Conservation (phyloP, 1,140 invertebrate species). For the Proales similis region DNA sequence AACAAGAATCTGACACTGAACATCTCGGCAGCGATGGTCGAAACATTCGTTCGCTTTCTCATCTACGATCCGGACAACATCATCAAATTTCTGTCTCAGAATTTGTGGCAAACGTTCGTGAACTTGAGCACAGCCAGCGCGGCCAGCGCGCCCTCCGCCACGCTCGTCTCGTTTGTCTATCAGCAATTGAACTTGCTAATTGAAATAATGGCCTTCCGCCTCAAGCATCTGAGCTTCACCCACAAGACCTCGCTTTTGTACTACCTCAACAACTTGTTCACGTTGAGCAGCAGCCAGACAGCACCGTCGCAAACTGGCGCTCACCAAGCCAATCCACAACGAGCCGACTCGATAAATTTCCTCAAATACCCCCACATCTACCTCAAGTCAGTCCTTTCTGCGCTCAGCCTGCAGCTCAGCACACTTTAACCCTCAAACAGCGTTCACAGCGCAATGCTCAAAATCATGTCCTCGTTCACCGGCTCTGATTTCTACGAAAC, state of each 20-base stretch:
- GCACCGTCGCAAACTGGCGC: background rate
- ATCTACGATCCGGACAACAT: constrained; percentile 37
- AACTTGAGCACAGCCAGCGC: background rate
- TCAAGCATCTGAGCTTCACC: constrained; percentile 30
- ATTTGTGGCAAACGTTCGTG: background rate
- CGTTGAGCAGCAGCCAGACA: background rate
- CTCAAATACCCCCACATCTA: constrained; percentile 32
- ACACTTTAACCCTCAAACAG: too few relatives aligned
- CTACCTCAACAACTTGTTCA: constrained; percentile 3
- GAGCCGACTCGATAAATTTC: constrained; percentile 8
- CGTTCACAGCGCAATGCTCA: constrained; percentile 20
- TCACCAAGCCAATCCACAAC: background rate
- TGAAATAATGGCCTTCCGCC: constrained; percentile 12
- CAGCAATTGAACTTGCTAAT: constrained; percentile 36
- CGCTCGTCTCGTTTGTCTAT: constrained; percentile 8
- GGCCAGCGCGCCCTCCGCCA: background rate
- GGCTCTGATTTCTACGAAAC: constrained; percentile 25
- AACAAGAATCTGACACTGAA: background rate
- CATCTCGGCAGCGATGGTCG: constrained; percentile 14
- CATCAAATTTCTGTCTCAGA: constrained; percentile 23
- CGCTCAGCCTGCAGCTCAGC: too few relatives aligned
- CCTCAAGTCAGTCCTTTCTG: too few relatives aligned
- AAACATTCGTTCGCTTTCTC: constrained; percentile 9
- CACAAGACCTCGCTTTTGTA: constrained; percentile 19
- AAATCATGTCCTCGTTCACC: constrained; percentile 10